Conservation (phyloP, 2,888 invertebrate genomes). For the Plebejus anna region DNA sequence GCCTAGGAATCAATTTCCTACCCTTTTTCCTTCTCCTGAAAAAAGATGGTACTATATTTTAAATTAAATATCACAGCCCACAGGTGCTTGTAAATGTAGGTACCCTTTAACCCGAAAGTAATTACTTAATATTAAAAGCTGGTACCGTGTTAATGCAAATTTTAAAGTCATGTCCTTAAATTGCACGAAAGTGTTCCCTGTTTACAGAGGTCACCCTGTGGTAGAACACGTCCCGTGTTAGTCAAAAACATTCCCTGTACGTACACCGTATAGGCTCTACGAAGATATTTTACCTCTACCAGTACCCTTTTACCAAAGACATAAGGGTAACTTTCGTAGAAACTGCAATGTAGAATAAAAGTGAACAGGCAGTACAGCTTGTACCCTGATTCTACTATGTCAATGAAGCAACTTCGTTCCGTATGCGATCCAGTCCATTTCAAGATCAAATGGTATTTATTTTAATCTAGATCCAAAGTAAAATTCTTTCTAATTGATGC, state of each 20-base stretch:
- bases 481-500: too few relatives aligned
- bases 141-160: constrained; percentile 7
- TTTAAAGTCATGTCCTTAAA: constrained; percentile 26
- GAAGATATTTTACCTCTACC: neutral
- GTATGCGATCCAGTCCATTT: neutral
- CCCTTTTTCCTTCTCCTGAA: too few relatives aligned
- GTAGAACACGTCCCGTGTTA: constrained; percentile 43
- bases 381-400: neutral
- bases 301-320: neutral
- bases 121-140: constrained; percentile 2
- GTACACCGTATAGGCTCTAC: constrained; percentile 61
- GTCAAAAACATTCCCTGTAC: constrained; percentile 64
- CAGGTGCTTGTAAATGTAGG: neutral
- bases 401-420: too few relatives aligned
- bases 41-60: neutral
- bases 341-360: neutral
- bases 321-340: neutral
- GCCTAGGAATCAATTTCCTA: too few relatives aligned
- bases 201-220: constrained; percentile 50
- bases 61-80: neutral
- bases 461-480: too few relatives aligned
- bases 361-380: neutral
- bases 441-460: neutral
- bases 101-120: neutral
- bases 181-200: constrained; percentile 34